Evolutionary conservation across 2,113 vertebrate species (phyloP).

Genomic region (Salvelinus fontinalis): DNA sequence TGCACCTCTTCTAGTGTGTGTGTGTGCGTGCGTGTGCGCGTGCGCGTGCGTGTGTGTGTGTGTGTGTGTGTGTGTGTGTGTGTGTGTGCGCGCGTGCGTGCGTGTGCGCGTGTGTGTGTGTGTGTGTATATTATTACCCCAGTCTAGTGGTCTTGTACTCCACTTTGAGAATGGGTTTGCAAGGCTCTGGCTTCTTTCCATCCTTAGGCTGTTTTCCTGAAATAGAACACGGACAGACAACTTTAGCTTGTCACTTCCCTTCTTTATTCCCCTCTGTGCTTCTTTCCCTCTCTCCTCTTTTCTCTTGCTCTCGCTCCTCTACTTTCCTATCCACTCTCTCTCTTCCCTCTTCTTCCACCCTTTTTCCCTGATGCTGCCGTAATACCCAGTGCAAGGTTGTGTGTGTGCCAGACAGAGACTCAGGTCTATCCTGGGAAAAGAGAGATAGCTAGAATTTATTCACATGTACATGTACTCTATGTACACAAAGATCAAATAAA

Average conservation of each 20-base stretch:
- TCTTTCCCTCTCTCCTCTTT: slow-evolving; percentile 12
- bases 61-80: no score
- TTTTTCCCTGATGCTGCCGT: slow-evolving; percentile 27
- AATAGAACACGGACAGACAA: slow-evolving; percentile 71
- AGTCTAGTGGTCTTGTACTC: slow-evolving; percentile 96
- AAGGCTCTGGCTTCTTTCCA: slow-evolving; percentile 98
- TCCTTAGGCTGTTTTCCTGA: slow-evolving; percentile 98
- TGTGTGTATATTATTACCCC: slow-evolving; percentile 76
- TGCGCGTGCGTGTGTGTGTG: no score
- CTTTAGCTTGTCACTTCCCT: slow-evolving; percentile 38
- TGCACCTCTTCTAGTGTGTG: no score
- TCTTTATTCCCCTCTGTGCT: neutral
- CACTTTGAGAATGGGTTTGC: slow-evolving; percentile 99
- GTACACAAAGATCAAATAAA: neutral
- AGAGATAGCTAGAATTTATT: neutral
- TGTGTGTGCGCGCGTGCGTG: no score
- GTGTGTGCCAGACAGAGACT: no score
- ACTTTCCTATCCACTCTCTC: neutral
- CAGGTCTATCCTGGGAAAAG: no score
- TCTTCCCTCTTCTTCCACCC: neutral
- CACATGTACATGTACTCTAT: no score
- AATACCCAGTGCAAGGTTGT: slow-evolving; percentile 4
- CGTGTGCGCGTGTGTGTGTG: no score
- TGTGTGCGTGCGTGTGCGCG: no score
- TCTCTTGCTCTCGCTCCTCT: neutral